phyloP scores from a whole-genome alignment of 2,888 invertebrate species.

The Drosophila helvetica region DNA sequence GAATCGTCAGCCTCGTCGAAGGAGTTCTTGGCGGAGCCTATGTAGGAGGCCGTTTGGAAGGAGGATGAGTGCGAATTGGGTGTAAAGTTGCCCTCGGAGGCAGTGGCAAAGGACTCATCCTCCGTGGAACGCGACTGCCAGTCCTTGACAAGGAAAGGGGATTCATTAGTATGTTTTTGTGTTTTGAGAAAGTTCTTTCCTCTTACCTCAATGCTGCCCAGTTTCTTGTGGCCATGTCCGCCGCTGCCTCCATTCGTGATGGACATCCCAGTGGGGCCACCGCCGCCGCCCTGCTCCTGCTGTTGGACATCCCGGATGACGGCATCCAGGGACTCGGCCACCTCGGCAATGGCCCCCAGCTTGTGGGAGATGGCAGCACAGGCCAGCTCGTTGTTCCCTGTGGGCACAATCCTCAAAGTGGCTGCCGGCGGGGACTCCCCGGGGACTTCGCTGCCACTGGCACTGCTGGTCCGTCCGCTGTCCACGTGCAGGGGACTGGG shows the following conservation, averaged over 20 bases:
- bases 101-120: conserved; percentile 88
- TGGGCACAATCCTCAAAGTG: conserved; percentile 77
- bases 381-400: conserved; percentile 86
- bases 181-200: background rate
- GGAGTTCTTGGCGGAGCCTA: conserved; percentile 85
- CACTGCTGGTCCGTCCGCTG: conserved; percentile 66
- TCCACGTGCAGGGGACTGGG: conserved; percentile 63
- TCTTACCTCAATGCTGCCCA: conserved; percentile 74
- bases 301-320: conserved; percentile 85
- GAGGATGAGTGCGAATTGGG: conserved; percentile 88
- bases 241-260: conserved; percentile 4
- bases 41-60: conserved; percentile 88
- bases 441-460: conserved; percentile 32
- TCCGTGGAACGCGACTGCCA: conserved; percentile 85
- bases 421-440: conserved; percentile 26
- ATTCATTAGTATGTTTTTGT: background rate
- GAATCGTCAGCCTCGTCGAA: conserved; percentile 83
- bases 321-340: conserved; percentile 88
- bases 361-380: conserved; percentile 88
- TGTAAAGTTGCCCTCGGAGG: conserved; percentile 87
- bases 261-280: conserved; percentile 3
- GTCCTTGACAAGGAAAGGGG: conserved; percentile 76
- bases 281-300: conserved; percentile 43
- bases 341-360: conserved; percentile 87
- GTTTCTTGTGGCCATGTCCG: conserved; percentile 71